Conservation (phyloP, 1,140 invertebrate genomes). For the Periplaneta americana region DNA sequence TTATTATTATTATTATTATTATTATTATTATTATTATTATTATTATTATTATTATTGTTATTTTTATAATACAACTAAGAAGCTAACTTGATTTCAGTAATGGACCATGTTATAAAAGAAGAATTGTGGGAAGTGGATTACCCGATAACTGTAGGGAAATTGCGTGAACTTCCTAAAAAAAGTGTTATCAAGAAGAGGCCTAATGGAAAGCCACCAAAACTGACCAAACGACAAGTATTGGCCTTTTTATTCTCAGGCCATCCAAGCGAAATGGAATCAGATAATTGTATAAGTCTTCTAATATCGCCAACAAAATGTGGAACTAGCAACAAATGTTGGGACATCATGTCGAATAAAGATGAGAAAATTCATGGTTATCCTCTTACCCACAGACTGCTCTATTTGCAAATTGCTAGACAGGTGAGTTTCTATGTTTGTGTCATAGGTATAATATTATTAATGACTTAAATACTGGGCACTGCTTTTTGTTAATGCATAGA, state of each 20-base stretch:
- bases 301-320: background rate
- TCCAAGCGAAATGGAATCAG: background rate
- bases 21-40: too few relatives aligned
- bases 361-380: constrained; percentile 31
- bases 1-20: too few relatives aligned
- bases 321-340: background rate
- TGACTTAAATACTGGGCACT: too few relatives aligned
- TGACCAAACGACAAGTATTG: background rate
- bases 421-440: constrained; percentile 19
- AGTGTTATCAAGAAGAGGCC: background rate
- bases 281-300: background rate
- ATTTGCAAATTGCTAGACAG: constrained; percentile 26
- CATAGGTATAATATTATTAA: background rate
- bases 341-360: background rate
- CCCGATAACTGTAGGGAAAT: background rate
- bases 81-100: background rate
- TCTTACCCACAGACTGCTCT: constrained; percentile 34
- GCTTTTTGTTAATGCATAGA: too few relatives aligned
- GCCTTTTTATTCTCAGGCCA: background rate
- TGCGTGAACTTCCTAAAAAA: background rate
- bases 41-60: too few relatives aligned
- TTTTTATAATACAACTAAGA: too few relatives aligned
- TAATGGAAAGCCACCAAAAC: background rate
- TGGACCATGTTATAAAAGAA: background rate
- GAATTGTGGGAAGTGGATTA: background rate